Conservation (phyloP, 2,113 vertebrate species). For the Psammodynastes pulverulentus region DNA sequence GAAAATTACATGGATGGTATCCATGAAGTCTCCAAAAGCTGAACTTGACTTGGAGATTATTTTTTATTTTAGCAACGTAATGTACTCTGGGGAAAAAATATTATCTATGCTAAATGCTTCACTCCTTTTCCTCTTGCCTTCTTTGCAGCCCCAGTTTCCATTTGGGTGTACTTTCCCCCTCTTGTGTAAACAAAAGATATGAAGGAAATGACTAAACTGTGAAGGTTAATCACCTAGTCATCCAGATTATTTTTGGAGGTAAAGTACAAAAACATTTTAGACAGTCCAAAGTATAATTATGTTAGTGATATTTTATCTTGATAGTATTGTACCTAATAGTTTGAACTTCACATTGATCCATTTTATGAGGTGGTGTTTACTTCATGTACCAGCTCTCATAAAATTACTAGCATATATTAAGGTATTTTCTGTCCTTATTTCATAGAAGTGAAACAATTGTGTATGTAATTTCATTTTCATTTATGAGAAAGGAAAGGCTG, state of each 20-base stretch:
- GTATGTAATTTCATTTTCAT: background rate
- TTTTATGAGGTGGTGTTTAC: conserved; percentile 59
- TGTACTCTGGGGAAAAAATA: conserved; percentile 34
- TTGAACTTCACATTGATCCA: conserved; percentile 63
- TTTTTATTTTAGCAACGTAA: conserved; percentile 19
- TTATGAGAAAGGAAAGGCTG: background rate
- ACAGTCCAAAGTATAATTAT: conserved; percentile 68
- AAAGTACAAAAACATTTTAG: conserved; percentile 54
- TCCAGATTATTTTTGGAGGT: conserved; percentile 56
- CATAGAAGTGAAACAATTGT: background rate
- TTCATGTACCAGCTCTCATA: conserved; percentile 31
- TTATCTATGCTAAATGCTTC: background rate
- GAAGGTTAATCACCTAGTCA: conserved; percentile 34
- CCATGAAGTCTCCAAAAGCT: background rate
- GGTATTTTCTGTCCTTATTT: conserved; percentile 12
- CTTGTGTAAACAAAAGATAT: conserved; percentile 42
- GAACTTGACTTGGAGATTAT: background rate
- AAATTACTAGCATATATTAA: conserved; percentile 20
- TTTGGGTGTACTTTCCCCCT: conserved; percentile 29
- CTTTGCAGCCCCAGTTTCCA: background rate
- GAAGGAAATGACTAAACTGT: background rate
- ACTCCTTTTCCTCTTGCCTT: background rate
- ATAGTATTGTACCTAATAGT: conserved; percentile 57
- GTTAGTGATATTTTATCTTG: conserved; percentile 64
- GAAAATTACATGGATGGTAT: background rate